Evolutionary conservation across 1,140 invertebrate genomes (phyloP), one percentile per base, ranked within the genome.

Genomic region (Camponotus pennsylvanicus): DNA sequence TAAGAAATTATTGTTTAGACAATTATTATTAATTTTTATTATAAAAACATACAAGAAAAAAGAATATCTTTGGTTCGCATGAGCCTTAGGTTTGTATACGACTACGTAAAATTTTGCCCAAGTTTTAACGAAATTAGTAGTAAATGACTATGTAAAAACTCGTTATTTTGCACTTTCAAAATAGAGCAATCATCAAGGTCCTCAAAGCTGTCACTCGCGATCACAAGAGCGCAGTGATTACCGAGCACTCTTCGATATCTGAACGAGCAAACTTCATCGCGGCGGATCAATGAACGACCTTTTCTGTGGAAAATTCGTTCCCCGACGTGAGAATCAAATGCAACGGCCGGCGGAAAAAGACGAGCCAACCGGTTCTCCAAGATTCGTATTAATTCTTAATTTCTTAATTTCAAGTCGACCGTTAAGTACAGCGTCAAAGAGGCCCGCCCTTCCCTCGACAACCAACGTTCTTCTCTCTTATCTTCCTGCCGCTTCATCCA

Each of bases 331-430:
- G 79, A 83, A 83, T 83, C 21, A 73, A 83, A 49, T n/a, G 67
- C 67, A 69, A 9, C 79, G 67, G 13, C 37, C 37, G 49, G 18
- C 5, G 49, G 27, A 69, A 40, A 80, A 63, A 57, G 40, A 79
- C 45, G 73, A 57, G 9, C 27, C 42, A 40, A 70, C 42, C 66
- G 32, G 15, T 49, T 61, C 49, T 52, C 21, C 52, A n/a, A 70
- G 88, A 78, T 84, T 90, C 69, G 77, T 91, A 88, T 94, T 93
- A 94, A 94, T 94, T 94, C 90, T 94, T 94, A 93, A 94, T 94
- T 93, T 93, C 92, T 92, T 94, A 94, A 94, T 94, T 92, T 93
- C 90, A 89, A 92, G 92, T 85, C 88, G 87, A 88, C 89, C 91
- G 90, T 93, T 93, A 94, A 93, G 86, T 89, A 90, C 83, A 80